Evolutionary conservation across 2,888 invertebrate species (phyloP), one percentile per base, ranked within the genome.

Genomic region (Cloeon dipterum): DNA sequence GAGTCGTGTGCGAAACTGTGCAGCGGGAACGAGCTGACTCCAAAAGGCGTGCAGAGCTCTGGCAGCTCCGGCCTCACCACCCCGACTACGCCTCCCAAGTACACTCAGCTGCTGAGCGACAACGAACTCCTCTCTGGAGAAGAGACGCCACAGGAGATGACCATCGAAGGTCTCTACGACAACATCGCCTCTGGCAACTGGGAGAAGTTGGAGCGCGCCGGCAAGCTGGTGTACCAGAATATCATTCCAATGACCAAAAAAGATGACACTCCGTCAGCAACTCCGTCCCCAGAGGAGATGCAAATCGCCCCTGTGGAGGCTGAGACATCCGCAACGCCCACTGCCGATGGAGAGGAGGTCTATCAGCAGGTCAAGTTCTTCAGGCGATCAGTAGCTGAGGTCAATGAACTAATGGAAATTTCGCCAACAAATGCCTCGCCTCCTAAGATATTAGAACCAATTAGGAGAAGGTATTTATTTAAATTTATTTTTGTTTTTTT

Each of bases 321-420:
- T n/a, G n/a, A n/a, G n/a, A n/a, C n/a, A n/a, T n/a, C n/a, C n/a
- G n/a, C n/a, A n/a, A n/a, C n/a, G n/a, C n/a, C n/a, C n/a, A n/a
- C n/a, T n/a, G n/a, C 26, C 10, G 35, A 36, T 36, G 26, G 42
- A 32, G 45, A 47, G 36, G 38, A 38, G 14, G 69, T 78, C 1
- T 79, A 79, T 47, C 75, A 75, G 45, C 68, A 78, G 61, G 77
- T 79, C 0, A 77, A 77, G 46, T 71, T 75, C 50, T 74, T 77
- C 45, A 63, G 70, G 26, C 63, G 72, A 45, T 75, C 74, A 17
- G 70, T 78, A 26, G 70, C 74, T 32, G 77, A 78, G 54, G 74
- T 78, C 0, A 79, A 79, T 49, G 70, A 64, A 17, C 45, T 69
- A 38, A 45, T 68, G 5, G 53, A 53, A 20, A 57, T 56, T 38